These are phyloP conservation scores for Geococcyx californianus DNA, from an alignment of 2,113 vertebrate genomes.

Conservation along the genomic window DNA sequence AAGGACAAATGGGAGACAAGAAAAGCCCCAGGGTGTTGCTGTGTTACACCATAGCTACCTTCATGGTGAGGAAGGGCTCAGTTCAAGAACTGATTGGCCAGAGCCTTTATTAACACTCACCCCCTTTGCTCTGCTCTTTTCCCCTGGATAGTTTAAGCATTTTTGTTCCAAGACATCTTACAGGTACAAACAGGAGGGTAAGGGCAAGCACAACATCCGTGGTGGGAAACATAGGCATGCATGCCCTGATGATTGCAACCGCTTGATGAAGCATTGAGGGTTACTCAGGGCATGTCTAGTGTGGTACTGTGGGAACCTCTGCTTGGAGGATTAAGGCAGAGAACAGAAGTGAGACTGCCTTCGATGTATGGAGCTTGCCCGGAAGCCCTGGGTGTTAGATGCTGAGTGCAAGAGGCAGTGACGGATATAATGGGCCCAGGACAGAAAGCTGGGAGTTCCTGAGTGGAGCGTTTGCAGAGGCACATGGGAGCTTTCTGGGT, in stretches of 20 bases:
- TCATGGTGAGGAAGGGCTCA: not conserved
- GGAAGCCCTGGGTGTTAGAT: not conserved
- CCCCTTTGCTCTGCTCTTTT: not conserved
- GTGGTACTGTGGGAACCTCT: not conserved
- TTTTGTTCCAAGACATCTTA: not conserved
- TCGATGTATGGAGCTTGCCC: not conserved
- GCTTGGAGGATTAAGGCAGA: not conserved
- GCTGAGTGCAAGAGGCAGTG: not conserved
- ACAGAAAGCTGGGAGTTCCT: not conserved
- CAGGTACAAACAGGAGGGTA: not conserved
- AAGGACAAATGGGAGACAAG: not conserved
- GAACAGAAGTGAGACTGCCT: not conserved
- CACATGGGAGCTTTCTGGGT: not conserved
- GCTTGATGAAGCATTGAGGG: not conserved
- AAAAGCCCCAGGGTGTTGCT: not conserved
- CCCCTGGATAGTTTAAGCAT: not conserved
- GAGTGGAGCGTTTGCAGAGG: not conserved
- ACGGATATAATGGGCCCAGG: not conserved
- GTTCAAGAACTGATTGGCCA: not conserved
- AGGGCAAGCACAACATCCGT: not conserved
- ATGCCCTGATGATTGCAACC: not conserved
- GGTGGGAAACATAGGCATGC: not conserved
- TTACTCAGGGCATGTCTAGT: not conserved
- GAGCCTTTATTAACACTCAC: not conserved
- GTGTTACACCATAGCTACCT: not conserved